Percentiles rank a stretch among this genome's conserved stretches.
These are phyloP conservation scores for Drosophila erecta DNA, from an alignment of 1,140 invertebrate genomes.

Conservation along the genomic window DNA sequence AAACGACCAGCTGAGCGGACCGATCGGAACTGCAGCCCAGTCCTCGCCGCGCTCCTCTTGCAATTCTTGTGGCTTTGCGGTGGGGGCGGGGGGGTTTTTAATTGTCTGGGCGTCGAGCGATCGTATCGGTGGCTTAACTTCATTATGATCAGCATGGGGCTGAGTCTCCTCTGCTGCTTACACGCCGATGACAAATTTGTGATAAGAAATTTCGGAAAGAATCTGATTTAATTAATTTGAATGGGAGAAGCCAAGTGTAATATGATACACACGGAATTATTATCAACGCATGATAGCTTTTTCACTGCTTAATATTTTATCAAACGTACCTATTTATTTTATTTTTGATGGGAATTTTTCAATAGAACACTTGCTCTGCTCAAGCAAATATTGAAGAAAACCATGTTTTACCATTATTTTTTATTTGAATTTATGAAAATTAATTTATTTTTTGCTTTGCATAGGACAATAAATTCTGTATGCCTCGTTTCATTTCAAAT, in stretches of 20 bases:
- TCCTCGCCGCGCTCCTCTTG: constrained; percentile 34
- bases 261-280: constrained; percentile 26
- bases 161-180: constrained; percentile 44
- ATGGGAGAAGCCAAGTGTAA: constrained; percentile 21
- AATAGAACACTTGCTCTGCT: too few relatives aligned
- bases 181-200: constrained; percentile 75
- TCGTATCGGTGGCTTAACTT: constrained; percentile 63
- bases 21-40: constrained; percentile 9
- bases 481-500: constrained; percentile 16
- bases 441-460: too few relatives aligned
- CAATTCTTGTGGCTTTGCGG: constrained; percentile 49
- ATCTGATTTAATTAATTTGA: constrained; percentile 67
- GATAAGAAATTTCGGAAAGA: constrained; percentile 64
- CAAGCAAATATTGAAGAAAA: too few relatives aligned
- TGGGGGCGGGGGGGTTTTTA: constrained; percentile 29
- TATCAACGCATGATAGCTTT: neutral
- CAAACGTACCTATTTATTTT: too few relatives aligned
- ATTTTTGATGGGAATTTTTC: too few relatives aligned
- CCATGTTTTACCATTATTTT: neutral
- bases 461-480: too few relatives aligned
- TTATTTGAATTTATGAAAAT: constrained; percentile 1
- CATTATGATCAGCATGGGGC: constrained; percentile 71
- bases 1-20: constrained; percentile 16
- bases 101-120: constrained; percentile 69
- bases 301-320: neutral